Evolutionary conservation across 1,140 invertebrate genomes (phyloP), one percentile per base, ranked within the genome.

Genomic region (Copidosoma floridanum): DNA sequence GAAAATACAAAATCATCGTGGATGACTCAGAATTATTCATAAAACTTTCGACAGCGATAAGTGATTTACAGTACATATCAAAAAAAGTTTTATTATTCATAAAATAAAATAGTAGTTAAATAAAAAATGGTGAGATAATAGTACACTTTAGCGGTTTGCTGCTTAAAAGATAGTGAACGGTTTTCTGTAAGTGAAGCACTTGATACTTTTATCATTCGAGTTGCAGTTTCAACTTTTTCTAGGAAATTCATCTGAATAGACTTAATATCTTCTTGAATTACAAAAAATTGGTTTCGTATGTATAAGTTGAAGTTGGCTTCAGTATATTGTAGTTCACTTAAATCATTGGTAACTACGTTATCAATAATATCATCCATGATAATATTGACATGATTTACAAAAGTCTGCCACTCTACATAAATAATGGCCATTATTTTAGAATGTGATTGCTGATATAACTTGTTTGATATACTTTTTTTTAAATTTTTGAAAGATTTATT

Each of bases 161-260:
- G 14, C 40, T 32, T 20, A 1, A 38, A n/a, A 11, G 29, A 29
- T 2, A 32, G 29, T 3, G 29, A 21, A 23, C 20, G 11, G 12
- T 21, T 10, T 16, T 21, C 21, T 27, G 7, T 11, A 18, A 26
- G 1, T 24, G 0, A n/a, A 0, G 21, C 1, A 10, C 8, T 18
- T 20, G 27, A 43, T 11, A 51, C n/a, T 14, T 12, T 51, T 47
- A 59, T 59, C 16, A 53, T 29, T 14, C 43, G 40, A 21, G 38
- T 46, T 14, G 23, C 38, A 23, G 37, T 20, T 24, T 52, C 46
- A 2, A 52, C 11, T 23, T 46, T 55, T 12, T 23, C 16, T 24
- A 52, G 46, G 47, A 47, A 64, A 20, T 64, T 47, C 29, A n/a
- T n/a, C 51, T 35, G 37, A 20, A 60, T 40, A 5, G 11, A 14